Percentiles rank a stretch among this genome's conserved stretches.
These are phyloP conservation scores for Microtus pennsylvanicus DNA, from an alignment of 2,113 vertebrate species.

Conservation along the genomic window DNA sequence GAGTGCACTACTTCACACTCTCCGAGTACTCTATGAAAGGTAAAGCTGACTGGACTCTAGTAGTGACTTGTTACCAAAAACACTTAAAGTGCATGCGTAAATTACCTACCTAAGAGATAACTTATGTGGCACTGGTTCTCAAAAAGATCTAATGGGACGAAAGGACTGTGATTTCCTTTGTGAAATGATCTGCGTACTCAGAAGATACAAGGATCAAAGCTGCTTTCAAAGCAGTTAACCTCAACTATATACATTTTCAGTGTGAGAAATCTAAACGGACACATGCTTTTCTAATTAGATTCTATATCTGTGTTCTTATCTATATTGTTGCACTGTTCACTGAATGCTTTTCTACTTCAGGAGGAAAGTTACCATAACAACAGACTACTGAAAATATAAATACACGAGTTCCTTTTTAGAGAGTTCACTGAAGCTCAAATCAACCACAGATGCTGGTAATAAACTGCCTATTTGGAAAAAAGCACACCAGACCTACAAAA, in stretches of 20 bases:
- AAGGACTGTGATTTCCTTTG: not conserved
- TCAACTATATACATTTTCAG: not conserved
- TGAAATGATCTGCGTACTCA: not conserved
- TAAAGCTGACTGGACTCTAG: not conserved
- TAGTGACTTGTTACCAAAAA: slow-evolving; percentile 27
- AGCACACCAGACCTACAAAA: not conserved
- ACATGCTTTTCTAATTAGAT: slow-evolving; percentile 39
- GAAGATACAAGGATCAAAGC: not conserved
- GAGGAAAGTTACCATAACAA: not conserved
- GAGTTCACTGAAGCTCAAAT: slow-evolving; percentile 57
- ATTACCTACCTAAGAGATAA: not conserved
- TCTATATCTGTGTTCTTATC: not conserved
- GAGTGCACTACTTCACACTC: not conserved
- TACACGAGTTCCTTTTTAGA: slow-evolving; percentile 4
- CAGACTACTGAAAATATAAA: not conserved
- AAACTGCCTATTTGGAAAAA: slow-evolving; percentile 31
- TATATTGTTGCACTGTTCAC: not conserved
- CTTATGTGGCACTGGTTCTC: not conserved
- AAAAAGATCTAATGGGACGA: not conserved
- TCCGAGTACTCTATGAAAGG: not conserved
- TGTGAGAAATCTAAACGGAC: slow-evolving; percentile 15
- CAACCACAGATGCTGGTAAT: slow-evolving; percentile 21
- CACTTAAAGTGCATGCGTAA: not conserved
- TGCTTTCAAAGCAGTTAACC: not conserved
- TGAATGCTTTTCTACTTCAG: slow-evolving; percentile 8